These are phyloP conservation scores for Peromyscus maniculatus DNA, from an alignment of 2,113 vertebrate genomes.

Conservation along the genomic window DNA sequence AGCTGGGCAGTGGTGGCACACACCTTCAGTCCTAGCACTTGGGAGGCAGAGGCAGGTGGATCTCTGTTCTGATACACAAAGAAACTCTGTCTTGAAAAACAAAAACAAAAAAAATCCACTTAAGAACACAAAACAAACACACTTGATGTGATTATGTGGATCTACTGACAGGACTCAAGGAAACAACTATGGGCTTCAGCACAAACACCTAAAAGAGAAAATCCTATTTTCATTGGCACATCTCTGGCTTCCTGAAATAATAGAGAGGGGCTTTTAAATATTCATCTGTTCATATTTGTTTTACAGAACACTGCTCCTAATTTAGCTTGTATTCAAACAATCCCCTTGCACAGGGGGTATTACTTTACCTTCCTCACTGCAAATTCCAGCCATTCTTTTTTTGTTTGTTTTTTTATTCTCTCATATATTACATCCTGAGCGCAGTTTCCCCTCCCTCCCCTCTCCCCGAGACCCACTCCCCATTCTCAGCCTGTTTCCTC, in stretches of 20 bases:
- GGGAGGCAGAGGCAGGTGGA: too few relatives aligned
- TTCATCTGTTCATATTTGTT: constrained; percentile 61
- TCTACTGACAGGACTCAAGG: not conserved
- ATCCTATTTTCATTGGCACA: constrained; percentile 36
- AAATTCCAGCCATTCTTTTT: constrained; percentile 62
- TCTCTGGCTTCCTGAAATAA: constrained; percentile 37
- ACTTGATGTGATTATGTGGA: constrained; percentile 24
- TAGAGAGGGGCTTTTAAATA: constrained; percentile 52
- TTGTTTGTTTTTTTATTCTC: not conserved
- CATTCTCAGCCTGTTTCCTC: not conserved
- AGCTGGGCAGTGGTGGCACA: not conserved
- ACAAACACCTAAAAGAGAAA: constrained; percentile 55
- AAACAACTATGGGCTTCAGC: not conserved
- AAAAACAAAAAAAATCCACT: too few relatives aligned
- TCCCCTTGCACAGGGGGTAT: not conserved
- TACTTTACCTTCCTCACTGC: constrained; percentile 32
- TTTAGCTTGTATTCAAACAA: constrained; percentile 52
- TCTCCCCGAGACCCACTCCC: not conserved
- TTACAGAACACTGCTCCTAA: constrained; percentile 57
- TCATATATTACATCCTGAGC: not conserved
- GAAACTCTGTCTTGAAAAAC: too few relatives aligned
- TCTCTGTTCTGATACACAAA: too few relatives aligned
- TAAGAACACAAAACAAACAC: constrained; percentile 43
- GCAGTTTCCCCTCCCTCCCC: not conserved
- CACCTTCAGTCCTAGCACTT: too few relatives aligned